These are phyloP conservation scores for Sisor rabdophorus DNA, from an alignment of 2,113 vertebrate species.

Conservation along the genomic window DNA sequence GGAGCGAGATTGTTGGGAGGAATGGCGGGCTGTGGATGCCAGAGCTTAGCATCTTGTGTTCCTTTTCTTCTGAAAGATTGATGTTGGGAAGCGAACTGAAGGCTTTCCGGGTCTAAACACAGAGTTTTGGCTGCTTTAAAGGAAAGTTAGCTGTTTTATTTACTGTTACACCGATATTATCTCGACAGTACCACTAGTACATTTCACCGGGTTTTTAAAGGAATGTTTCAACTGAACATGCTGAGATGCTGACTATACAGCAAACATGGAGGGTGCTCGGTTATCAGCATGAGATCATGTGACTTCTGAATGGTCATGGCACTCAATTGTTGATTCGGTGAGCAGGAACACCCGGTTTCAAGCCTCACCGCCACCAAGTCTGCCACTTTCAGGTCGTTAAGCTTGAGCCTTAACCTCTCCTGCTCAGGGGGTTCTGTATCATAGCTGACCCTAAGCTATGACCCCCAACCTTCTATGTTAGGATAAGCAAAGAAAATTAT, in stretches of 20 bases:
- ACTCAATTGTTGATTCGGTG: no score
- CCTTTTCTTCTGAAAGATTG: constrained; percentile 1
- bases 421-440: no score
- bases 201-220: background rate
- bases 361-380: no score
- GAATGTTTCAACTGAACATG: background rate
- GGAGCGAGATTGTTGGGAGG: background rate
- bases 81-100: constrained; percentile 14
- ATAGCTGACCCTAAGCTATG: no score
- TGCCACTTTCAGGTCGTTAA: no score
- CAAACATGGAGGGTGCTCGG: background rate
- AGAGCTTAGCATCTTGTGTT: background rate
- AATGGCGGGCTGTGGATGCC: constrained; percentile 10
- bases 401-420: no score
- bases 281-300: background rate
- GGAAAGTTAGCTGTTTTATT: constrained; percentile 11
- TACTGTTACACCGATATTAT: background rate
- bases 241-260: background rate
- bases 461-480: no score
- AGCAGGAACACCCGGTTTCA: no score
- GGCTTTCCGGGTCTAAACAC: constrained; percentile 8
- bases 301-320: no score
- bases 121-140: background rate
- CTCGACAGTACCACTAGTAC: background rate
- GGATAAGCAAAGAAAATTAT: no score